Conservation (phyloP, 2,888 invertebrate genomes). For the Liposcelis brunnea region DNA sequence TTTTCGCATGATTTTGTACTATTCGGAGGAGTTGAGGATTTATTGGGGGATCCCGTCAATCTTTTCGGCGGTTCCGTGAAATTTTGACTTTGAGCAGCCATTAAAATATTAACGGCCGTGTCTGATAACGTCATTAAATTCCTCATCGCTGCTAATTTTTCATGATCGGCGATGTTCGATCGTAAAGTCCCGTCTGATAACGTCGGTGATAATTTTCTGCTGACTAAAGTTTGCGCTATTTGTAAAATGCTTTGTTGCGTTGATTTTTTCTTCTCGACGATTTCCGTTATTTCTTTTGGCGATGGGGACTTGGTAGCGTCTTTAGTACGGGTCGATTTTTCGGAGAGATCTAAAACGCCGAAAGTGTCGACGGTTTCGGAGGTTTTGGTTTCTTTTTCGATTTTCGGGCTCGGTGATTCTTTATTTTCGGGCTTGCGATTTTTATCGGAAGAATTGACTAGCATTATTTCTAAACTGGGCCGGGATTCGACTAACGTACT, state of each 20-base stretch:
- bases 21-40: neutral
- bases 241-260: slow-evolving; percentile 16
- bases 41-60: too few relatives aligned
- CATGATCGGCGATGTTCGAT: slow-evolving; percentile 13
- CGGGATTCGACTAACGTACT: neutral
- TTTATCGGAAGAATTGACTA: neutral
- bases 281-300: slow-evolving; percentile 9
- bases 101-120: slow-evolving; percentile 22
- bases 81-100: slow-evolving; percentile 15
- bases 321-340: slow-evolving; percentile 23
- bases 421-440: too few relatives aligned
- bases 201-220: slow-evolving; percentile 17
- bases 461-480: slow-evolving; percentile 8
- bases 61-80: too few relatives aligned
- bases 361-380: slow-evolving; percentile 24
- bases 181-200: too few relatives aligned
- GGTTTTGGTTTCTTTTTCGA: neutral
- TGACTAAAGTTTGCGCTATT: slow-evolving; percentile 17
- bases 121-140: slow-evolving; percentile 37
- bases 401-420: too few relatives aligned
- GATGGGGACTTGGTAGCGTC: slow-evolving; percentile 11
- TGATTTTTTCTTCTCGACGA: slow-evolving; percentile 7
- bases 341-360: slow-evolving; percentile 36
- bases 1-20: neutral
- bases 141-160: slow-evolving; percentile 22